Base-by-base conservation (phyloP, 2,888 invertebrate species). In the Mallateleia sp. region DNA sequence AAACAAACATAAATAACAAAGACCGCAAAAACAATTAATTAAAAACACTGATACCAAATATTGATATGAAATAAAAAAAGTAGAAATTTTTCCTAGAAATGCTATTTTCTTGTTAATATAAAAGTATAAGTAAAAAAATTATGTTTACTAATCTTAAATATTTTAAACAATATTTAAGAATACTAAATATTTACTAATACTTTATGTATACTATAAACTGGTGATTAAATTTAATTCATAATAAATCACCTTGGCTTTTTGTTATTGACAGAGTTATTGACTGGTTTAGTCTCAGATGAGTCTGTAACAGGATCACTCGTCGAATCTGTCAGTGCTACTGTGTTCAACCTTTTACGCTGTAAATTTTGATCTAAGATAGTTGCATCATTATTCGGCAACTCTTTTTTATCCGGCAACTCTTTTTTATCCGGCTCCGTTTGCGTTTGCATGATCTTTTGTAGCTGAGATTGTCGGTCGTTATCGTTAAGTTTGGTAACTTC, bases 401-500 rank as follows among this genome's bases (percentile, higher is more conserved):
- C 14, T 24, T 15, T 4, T 8, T 24, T 52, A 66, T 20, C 64
- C 7, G 50, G 58, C 67, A 85, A 81, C 15, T 69, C 14, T 24
- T 47, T 38, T 7, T 45, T 42, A 67, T n/a, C 15, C 22, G 7
- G 88, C 60, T 79, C 84, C 82, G 28, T 89, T 91, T 34, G 91
- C 89, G 66, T 66, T 1, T 72, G 11, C 5, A 25, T 14, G 2
- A 32, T n/a, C n/a, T 67, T 71, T 15, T 77, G 18, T 20, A 60
- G 8, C 87, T 93, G 94, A 71, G 93, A 94, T 89, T 93, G 93
- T 88, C 96, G 95, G 91, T 97, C 97, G 87, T 95, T 95, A 90
- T 97, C 96, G 92, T 97, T 97, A 72, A 97, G 94, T 94, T 96
- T 96, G 45, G 96, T 95, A 66, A 97, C 94, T 92, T 96, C 96